Base-by-base conservation (phyloP, 2,797 vertebrate species). In the Apogon talboti region DNA sequence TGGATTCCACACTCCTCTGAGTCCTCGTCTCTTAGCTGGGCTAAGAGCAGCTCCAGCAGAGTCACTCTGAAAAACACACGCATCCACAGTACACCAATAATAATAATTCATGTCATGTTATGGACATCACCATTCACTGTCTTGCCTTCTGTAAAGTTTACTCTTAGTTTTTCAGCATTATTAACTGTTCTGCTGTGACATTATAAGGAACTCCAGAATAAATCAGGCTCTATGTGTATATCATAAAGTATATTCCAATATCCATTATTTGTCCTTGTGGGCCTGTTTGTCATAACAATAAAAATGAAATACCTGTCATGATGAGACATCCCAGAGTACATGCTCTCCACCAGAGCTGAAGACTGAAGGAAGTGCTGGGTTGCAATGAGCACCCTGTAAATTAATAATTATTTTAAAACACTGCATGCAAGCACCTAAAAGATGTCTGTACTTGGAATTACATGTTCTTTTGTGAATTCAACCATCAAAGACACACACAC, bases 341-440 rank as follows among this genome's bases (percentile, higher is more conserved):
- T 94, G 85, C 78, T 93, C 87, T 94, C 88, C 64, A 96, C 92
- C 87, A 99, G 85, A 56, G 93, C 89, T 11, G 95, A 91, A 64
- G 93, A 98, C 84, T 92, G 95, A 79, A 99, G 90, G 83, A 99
- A 96, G 89, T 95, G 94, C 56, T 96, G 96, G 44, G 95, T 96
- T 60, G 96, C 94, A 81, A 97, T 96, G 74, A 99, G 83, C 75
- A 98, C 93, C 81, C 98, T 99, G 88, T 51, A 80, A 71, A 69
- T 48, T 0, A 18, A 74, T 28, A 71, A 19, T 1, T 3, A 41
- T 42, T 24, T 43, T 44, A 59, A 54, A 42, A 38, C 11, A 1
- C 49, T 16, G 35, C 5, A 18, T 48, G 48, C 9, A 24, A 19
- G 1, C 4, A 11, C 14, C 0, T 19, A 3, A 53, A 62, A 7